Evolutionary conservation across 2,888 invertebrate genomes (phyloP).

Genomic region (Microplitis manilae): DNA sequence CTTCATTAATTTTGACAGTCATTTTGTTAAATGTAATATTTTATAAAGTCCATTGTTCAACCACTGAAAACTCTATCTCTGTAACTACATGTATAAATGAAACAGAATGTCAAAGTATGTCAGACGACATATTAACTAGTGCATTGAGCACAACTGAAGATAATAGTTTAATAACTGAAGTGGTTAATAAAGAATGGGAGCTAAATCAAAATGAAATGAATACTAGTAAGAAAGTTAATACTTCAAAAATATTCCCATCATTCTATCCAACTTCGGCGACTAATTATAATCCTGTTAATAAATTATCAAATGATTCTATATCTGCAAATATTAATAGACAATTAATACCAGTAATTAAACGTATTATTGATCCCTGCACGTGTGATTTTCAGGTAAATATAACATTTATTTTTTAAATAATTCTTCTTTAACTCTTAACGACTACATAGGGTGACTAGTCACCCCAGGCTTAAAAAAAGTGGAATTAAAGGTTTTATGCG

Average conservation of each 20-base stretch:
- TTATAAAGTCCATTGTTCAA: constrained; percentile 22
- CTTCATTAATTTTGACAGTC: not conserved
- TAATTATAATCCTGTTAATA: constrained; percentile 18
- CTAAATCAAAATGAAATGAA: constrained; percentile 25
- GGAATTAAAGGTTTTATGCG: no score
- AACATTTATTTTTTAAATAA: constrained; percentile 18
- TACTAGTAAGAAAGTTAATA: constrained; percentile 26
- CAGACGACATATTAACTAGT: constrained; percentile 25
- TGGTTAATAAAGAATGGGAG: constrained; percentile 2
- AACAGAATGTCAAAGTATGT: constrained; percentile 53
- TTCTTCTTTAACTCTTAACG: no score
- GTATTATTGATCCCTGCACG: constrained; percentile 71
- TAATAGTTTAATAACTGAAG: constrained; percentile 18
- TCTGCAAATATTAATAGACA: constrained; percentile 17
- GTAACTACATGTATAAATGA: constrained; percentile 54
- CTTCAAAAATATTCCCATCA: constrained; percentile 20
- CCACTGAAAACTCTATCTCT: constrained; percentile 43
- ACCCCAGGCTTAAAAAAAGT: no score
- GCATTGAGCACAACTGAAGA: constrained; percentile 39
- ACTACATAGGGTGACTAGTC: no score
- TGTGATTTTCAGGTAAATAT: constrained; percentile 75
- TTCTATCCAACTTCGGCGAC: constrained; percentile 22
- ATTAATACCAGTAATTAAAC: constrained; percentile 48
- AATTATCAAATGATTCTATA: constrained; percentile 15
- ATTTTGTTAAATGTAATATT: constrained; percentile 36